Percentiles rank a stretch among this genome's conserved stretches.
phyloP scores from a whole-genome alignment of 2,888 invertebrate genomes.

The Spilosoma lubricipeda region DNA sequence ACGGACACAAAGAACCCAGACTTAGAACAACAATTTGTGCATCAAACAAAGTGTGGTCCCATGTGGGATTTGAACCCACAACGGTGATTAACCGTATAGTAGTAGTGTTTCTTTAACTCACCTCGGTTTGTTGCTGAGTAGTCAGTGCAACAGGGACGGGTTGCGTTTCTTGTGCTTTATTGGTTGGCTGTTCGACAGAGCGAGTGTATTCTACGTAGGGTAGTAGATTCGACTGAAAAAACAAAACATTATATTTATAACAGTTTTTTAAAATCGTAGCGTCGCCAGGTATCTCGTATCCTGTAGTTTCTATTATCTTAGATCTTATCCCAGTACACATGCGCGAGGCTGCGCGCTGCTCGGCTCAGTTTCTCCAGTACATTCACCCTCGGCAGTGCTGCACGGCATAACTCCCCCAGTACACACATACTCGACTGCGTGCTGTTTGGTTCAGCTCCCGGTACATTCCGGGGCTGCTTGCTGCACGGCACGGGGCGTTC shows the following conservation, averaged over 20 bases:
- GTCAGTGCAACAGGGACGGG: slow-evolving; percentile 5
- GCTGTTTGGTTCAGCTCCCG: slow-evolving; percentile 63
- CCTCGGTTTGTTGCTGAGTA: slow-evolving; percentile 58
- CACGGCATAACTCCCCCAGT: slow-evolving; percentile 66
- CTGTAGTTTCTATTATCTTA: too few relatives aligned
- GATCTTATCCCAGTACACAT: slow-evolving; percentile 99
- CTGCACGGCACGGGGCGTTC: slow-evolving; percentile 67
- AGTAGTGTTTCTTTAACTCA: slow-evolving; percentile 21
- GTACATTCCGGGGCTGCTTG: slow-evolving; percentile 59
- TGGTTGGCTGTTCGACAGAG: slow-evolving; percentile 79
- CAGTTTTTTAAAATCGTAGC: slow-evolving; percentile 65
- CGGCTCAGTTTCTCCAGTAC: too few relatives aligned
- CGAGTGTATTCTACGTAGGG: slow-evolving; percentile 93
- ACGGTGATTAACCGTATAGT: too few relatives aligned
- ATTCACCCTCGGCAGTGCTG: too few relatives aligned
- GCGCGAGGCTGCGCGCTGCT: slow-evolving; percentile 83
- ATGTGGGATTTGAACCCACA: too few relatives aligned
- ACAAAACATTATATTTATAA: not conserved
- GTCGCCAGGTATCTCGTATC: too few relatives aligned
- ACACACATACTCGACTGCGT: slow-evolving; percentile 71
- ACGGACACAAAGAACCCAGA: too few relatives aligned
- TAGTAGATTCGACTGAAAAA: slow-evolving; percentile 86
- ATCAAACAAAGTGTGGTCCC: too few relatives aligned
- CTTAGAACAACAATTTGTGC: too few relatives aligned
- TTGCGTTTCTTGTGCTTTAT: slow-evolving; percentile 55